Percentiles rank a stretch among this genome's conserved stretches.
These are phyloP conservation scores for Adelphocoris suturalis DNA, from an alignment of 2,888 invertebrate genomes.

Conservation along the genomic window DNA sequence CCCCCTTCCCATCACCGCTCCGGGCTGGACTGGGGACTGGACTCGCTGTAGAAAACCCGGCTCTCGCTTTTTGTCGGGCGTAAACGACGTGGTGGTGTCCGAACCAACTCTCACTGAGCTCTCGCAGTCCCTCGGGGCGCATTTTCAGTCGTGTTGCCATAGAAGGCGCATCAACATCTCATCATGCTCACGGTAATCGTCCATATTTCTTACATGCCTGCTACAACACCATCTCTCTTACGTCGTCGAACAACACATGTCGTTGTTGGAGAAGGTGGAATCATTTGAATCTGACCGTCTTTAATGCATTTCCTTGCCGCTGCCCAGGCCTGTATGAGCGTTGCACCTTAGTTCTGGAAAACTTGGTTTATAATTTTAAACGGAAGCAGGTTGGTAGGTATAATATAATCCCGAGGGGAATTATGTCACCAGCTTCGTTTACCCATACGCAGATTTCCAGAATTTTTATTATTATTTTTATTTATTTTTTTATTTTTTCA, in stretches of 20 bases:
- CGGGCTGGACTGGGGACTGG: neutral
- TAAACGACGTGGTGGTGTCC: slow-evolving; percentile 28
- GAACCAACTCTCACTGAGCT: slow-evolving; percentile 22
- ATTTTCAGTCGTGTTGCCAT: slow-evolving; percentile 42
- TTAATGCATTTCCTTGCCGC: too few relatives aligned
- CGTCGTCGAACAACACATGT: neutral
- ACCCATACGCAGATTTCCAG: too few relatives aligned
- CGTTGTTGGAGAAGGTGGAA: neutral
- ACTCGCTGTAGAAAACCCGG: neutral
- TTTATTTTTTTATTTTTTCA: too few relatives aligned
- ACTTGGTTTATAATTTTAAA: too few relatives aligned
- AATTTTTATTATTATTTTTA: too few relatives aligned
- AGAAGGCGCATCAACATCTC: slow-evolving; percentile 5
- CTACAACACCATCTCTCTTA: neutral
- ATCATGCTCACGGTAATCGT: slow-evolving; percentile 34
- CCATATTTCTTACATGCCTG: neutral
- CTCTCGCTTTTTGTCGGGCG: slow-evolving; percentile 29
- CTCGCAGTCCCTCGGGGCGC: slow-evolving; percentile 35
- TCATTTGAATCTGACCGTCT: neutral
- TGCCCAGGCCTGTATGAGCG: too few relatives aligned
- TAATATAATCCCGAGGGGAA: too few relatives aligned
- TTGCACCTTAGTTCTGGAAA: too few relatives aligned
- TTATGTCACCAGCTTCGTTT: too few relatives aligned
- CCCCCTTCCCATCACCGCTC: neutral
- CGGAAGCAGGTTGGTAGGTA: too few relatives aligned